A percentile compares a stretch with the other conserved stretches of the same genome.
phyloP scores from a whole-genome alignment of 2,888 invertebrate genomes.

The Theristus sp. region DNA sequence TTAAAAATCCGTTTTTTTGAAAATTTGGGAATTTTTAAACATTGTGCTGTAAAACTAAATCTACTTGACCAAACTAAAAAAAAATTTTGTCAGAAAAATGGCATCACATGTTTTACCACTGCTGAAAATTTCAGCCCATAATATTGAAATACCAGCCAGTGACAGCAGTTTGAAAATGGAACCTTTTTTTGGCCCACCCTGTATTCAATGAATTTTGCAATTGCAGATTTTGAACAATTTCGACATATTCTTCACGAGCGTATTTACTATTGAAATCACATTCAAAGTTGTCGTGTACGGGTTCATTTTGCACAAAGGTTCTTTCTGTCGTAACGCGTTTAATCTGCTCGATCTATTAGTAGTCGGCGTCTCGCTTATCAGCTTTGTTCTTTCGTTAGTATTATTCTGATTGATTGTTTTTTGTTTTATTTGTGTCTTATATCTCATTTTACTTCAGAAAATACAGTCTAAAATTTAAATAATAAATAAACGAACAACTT shows the following conservation, averaged over 20 bases:
- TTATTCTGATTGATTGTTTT: background rate
- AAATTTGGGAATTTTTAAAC: too few relatives aligned
- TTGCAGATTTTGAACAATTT: constrained; percentile 75
- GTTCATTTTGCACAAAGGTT: constrained; percentile 85
- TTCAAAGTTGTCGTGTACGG: constrained; percentile 88
- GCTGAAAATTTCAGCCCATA: too few relatives aligned
- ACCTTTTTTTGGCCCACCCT: too few relatives aligned
- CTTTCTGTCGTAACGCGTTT: constrained; percentile 94
- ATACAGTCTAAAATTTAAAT: background rate
- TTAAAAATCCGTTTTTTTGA: too few relatives aligned
- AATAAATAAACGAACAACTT: background rate
- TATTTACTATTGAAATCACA: constrained; percentile 90
- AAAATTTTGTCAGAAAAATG: too few relatives aligned
- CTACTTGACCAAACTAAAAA: too few relatives aligned
- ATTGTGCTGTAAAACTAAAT: too few relatives aligned
- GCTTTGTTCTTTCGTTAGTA: constrained; percentile 68
- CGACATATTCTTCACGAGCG: constrained; percentile 92
- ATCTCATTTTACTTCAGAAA: too few relatives aligned
- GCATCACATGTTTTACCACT: too few relatives aligned
- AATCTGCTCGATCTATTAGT: constrained; percentile 94
- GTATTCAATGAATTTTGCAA: too few relatives aligned
- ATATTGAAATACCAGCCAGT: too few relatives aligned
- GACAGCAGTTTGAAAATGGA: too few relatives aligned
- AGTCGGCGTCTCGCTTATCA: constrained; percentile 87
- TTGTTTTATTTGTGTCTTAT: background rate